These are phyloP conservation scores for Clupea harengus DNA, from an alignment of 2,113 vertebrate genomes.

Conservation along the genomic window DNA sequence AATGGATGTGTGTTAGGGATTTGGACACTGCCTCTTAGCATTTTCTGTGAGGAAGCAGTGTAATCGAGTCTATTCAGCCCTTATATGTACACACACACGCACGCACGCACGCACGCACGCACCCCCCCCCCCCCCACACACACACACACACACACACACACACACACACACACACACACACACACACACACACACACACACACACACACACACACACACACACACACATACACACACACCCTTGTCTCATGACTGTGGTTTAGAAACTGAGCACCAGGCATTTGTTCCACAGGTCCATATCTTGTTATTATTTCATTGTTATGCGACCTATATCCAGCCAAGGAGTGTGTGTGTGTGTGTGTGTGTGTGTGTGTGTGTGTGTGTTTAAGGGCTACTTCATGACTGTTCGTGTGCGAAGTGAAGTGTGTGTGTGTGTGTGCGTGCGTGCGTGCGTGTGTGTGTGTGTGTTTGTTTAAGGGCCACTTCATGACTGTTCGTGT, in stretches of 20 bases:
- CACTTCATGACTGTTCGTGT: not conserved
- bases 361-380: not conserved
- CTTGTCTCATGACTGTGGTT: not conserved
- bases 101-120: not conserved
- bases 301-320: slow-evolving; percentile 30
- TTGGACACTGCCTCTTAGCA: not conserved
- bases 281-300: slow-evolving; percentile 33
- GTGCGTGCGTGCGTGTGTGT: not conserved
- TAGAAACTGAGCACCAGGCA: slow-evolving; percentile 17
- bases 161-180: not conserved
- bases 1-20: not conserved
- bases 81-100: not conserved
- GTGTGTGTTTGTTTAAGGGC: not conserved
- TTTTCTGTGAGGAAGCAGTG: not conserved
- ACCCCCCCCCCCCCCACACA: not conserved
- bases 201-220: not conserved
- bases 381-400: too few relatives aligned
- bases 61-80: not conserved
- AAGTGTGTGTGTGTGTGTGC: not conserved
- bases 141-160: not conserved
- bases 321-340: slow-evolving; percentile 23
- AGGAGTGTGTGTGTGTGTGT: not conserved
- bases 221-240: not conserved
- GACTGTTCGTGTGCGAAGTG: not conserved
- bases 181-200: not conserved